Evolutionary conservation across 1,140 invertebrate genomes (phyloP), one percentile per base, ranked within the genome.

Genomic region (Aphaenogaster floridana): DNA sequence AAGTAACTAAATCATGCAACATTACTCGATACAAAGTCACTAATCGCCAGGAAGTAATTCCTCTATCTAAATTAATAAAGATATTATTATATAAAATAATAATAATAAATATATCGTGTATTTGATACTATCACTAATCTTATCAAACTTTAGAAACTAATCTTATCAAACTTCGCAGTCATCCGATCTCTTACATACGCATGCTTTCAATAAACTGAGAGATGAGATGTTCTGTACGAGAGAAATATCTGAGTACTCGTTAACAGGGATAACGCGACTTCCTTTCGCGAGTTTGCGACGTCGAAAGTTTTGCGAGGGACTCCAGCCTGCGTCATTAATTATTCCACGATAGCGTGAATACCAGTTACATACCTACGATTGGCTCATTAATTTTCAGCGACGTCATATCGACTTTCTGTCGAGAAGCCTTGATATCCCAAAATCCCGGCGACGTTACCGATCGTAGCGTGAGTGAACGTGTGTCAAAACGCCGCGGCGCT

Each of bases 311-410:
- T 63, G 50, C 36, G 69, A 48, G 36, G 17, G 34, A 13, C 54
- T 28, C 28, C 78, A 45, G 28, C 2, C 48, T n/a, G 52, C 50
- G 76, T 86, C 86, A 91, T 91, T 91, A 91, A 91, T 91, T 90
- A 91, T 88, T 88, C 77, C 50, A 63, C 80, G 39, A 77, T 59
- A 59, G 50, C 86, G 80, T 48, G 79, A 83, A 57, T 63, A 54
- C 54, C 64, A 11, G 71, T 71, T 90, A 91, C 90, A 90, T 87
- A 91, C 89, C 88, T 88, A 89, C 89, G 89, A 91, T 91, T 88
- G 90, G 89, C 83, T 91, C 90, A 91, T 91, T 91, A 91, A 91
- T 91, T 91, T 88, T 85, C 90, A 88, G 83, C 77, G 66, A 88
- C 83, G 87, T 91, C 61, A 88, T 86, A 91, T 91, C 78, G 90